Conservation (phyloP, 1,140 invertebrate species). For the Formica selysi region DNA sequence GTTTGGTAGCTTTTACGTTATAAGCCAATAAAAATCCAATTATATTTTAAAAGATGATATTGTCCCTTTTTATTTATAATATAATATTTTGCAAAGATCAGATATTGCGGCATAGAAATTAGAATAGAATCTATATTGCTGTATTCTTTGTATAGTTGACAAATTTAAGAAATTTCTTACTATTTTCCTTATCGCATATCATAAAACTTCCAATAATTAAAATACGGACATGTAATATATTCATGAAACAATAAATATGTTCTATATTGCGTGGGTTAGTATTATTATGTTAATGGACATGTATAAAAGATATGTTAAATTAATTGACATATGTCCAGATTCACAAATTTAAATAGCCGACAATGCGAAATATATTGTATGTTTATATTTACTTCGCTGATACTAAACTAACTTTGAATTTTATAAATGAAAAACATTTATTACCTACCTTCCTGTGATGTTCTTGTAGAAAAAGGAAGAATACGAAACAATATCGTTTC, state of each 20-base stretch:
- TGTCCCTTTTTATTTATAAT: background rate
- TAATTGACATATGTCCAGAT: background rate
- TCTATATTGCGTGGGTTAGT: background rate
- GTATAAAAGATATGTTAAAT: no score
- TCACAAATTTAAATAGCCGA: background rate
- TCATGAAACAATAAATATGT: background rate
- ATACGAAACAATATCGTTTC: background rate
- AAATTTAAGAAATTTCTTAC: background rate
- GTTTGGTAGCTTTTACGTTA: background rate
- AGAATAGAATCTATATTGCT: background rate
- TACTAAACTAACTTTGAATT: background rate
- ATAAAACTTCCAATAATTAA: background rate
- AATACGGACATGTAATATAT: background rate
- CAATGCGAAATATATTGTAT: background rate
- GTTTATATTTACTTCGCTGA: background rate
- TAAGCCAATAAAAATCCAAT: background rate
- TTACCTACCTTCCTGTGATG: background rate
- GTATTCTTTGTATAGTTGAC: background rate
- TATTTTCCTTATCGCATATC: background rate
- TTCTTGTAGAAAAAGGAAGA: background rate
- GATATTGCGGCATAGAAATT: background rate
- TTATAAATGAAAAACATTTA: constrained; percentile 11
- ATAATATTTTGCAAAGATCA: background rate
- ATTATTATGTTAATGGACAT: background rate
- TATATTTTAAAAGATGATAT: background rate